phyloP scores from a whole-genome alignment of 1,140 invertebrate species.

The Rhizoglyphus robini region DNA sequence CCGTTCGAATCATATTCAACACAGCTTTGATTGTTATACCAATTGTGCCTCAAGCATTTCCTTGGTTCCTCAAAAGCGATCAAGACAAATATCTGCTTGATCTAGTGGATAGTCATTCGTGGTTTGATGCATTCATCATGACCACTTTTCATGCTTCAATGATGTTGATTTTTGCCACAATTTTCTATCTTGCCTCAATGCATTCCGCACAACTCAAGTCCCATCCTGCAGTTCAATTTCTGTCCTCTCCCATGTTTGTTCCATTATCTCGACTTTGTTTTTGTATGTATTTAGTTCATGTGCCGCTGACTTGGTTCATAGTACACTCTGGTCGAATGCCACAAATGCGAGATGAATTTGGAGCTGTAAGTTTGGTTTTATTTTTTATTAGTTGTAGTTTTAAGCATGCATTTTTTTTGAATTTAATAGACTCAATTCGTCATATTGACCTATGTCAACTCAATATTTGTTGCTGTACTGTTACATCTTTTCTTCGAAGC shows the following conservation, averaged over 20 bases:
- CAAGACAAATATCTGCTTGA: not conserved
- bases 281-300: conserved; percentile 8
- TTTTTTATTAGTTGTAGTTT: not conserved
- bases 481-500: conserved; percentile 12
- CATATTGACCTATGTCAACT: not conserved
- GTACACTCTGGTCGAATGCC: not conserved
- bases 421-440: not conserved
- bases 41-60: not conserved
- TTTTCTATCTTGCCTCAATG: not conserved
- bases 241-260: conserved; percentile 7
- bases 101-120: not conserved
- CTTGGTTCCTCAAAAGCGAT: not conserved
- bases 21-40: not conserved
- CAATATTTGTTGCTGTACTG: not conserved
- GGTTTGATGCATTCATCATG: not conserved
- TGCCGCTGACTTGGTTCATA: conserved; percentile 15
- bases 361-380: not conserved
- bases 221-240: not conserved
- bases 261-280: conserved; percentile 10
- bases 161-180: not conserved
- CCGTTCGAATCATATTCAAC: not conserved
- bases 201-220: not conserved
- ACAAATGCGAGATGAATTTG: conserved; percentile 1
- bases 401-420: not conserved
- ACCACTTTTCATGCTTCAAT: not conserved